Evolutionary conservation across 2,888 invertebrate genomes (phyloP), one percentile per base, ranked within the genome.

Genomic region (Sepiola atlantica): DNA sequence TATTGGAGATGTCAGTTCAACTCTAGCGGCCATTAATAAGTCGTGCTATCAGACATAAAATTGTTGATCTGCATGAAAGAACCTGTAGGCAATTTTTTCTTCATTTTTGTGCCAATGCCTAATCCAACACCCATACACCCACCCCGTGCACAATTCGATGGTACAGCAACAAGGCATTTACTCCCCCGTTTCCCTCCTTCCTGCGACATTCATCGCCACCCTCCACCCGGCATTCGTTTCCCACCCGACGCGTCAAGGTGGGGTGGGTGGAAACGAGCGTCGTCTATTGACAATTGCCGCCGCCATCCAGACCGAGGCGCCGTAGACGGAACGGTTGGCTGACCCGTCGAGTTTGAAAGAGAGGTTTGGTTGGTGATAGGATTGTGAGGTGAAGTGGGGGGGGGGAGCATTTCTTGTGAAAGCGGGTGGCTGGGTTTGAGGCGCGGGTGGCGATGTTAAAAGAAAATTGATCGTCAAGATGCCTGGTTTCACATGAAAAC

Each of bases 311-410:
- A 32, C 32, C n/a, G 77, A 32, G 77, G 77, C 77, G 77, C 77
- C 77, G 77, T 77, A 77, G 77, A n/a, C n/a, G 77, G 77, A 77
- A 77, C 77, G 77, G 77, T 77, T 77, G 77, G 77, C 77, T 77
- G 77, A 77, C 77, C 77, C 77, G n/a, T 77, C n/a, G 77, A n/a
- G 77, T 45, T 45, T 45, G 45, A 45, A 45, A 45, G 45, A 45
- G 45, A 45, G 45, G 45, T 8, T 45, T 45, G 45, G 45, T 8
- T 45, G 45, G 45, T 45, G 8, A 45, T 77, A 77, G n/a, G n/a
- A 0, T 21, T 2, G 12, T 16, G 16, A 1, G 10, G 77, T 28
- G 10, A 6, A 24, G 24, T 24, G 77, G 14, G 3, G 14, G 16
- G n/a, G 6, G 18, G 8, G 16, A 2, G n/a, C 1, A 14, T 77